phyloP scores from a whole-genome alignment of 2,113 vertebrate genomes.

The Sinocyclocheilus grahami region DNA sequence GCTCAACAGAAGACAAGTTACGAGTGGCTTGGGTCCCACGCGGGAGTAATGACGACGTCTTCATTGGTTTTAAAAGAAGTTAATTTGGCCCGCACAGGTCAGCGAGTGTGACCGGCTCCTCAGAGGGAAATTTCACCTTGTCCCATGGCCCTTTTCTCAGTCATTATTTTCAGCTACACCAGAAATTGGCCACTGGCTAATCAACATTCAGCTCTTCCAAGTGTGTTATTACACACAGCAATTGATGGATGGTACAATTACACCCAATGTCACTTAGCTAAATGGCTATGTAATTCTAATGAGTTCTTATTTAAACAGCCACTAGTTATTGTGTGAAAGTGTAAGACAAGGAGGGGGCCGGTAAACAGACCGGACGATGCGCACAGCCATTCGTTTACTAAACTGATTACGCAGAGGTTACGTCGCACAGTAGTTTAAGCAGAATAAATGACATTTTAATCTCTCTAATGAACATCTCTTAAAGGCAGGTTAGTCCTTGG shows the following conservation, averaged over 20 bases:
- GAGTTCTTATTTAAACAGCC: conserved; percentile 79
- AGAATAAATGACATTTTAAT: conserved; percentile 39
- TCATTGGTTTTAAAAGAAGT: conserved; percentile 62
- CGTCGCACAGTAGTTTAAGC: neutral
- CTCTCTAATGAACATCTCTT: conserved; percentile 39
- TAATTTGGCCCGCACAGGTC: conserved; percentile 64
- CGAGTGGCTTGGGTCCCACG: neutral
- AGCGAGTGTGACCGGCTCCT: conserved; percentile 48
- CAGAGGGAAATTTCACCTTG: conserved; percentile 51
- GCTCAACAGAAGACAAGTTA: neutral
- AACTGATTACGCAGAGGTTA: conserved; percentile 28
- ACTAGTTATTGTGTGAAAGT: conserved; percentile 66
- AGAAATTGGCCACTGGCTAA: conserved; percentile 75
- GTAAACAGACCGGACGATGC: conserved; percentile 9
- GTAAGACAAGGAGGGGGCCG: neutral
- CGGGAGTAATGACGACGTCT: neutral
- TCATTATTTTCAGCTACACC: conserved; percentile 69
- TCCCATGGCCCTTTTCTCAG: conserved; percentile 53
- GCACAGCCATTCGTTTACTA: neutral
- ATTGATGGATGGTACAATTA: conserved; percentile 84
- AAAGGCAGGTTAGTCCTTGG: conserved; percentile 25
- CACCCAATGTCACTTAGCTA: conserved; percentile 78
- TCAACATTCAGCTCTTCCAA: conserved; percentile 78
- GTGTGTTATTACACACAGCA: conserved; percentile 76
- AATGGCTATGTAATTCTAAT: conserved; percentile 81